These are phyloP conservation scores for Sweltsa coloradensis DNA, from an alignment of 1,140 invertebrate species.

Conservation along the genomic window DNA sequence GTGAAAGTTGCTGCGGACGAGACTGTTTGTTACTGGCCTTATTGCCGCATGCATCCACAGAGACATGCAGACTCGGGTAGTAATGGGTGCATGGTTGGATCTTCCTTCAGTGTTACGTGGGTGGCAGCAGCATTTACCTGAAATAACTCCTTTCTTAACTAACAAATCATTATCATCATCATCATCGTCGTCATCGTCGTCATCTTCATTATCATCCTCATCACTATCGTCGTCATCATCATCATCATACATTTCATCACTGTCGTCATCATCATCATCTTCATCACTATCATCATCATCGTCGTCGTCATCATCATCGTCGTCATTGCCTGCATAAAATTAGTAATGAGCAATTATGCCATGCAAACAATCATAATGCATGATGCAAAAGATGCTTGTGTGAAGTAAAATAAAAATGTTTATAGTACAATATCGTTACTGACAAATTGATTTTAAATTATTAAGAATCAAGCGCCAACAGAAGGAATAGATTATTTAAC, in stretches of 20 bases:
- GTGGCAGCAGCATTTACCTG: background rate
- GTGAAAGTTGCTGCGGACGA: too few relatives aligned
- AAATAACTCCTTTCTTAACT: too few relatives aligned
- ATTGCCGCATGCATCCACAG: too few relatives aligned
- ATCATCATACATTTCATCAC: slow-evolving; percentile 34
- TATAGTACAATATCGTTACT: background rate
- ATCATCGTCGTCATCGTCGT: slow-evolving; percentile 27
- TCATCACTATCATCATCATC: slow-evolving; percentile 33
- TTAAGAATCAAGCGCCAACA: background rate
- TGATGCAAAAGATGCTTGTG: background rate
- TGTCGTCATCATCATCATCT: slow-evolving; percentile 29
- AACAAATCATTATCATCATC: slow-evolving; percentile 24
- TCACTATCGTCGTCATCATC: slow-evolving; percentile 32
- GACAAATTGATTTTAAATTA: background rate
- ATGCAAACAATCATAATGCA: background rate
- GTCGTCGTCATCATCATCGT: slow-evolving; percentile 34
- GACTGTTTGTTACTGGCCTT: too few relatives aligned
- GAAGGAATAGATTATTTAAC: background rate
- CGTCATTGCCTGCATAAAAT: slow-evolving; percentile 27
- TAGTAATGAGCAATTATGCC: slow-evolving; percentile 7
- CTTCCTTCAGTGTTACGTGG: too few relatives aligned
- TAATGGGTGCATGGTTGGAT: too few relatives aligned
- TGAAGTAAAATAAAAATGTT: background rate
- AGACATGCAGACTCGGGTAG: too few relatives aligned
- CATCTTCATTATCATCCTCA: slow-evolving; percentile 24